Conservation (phyloP, 1,140 invertebrate genomes). For the Macrosteles quadrilineatus region DNA sequence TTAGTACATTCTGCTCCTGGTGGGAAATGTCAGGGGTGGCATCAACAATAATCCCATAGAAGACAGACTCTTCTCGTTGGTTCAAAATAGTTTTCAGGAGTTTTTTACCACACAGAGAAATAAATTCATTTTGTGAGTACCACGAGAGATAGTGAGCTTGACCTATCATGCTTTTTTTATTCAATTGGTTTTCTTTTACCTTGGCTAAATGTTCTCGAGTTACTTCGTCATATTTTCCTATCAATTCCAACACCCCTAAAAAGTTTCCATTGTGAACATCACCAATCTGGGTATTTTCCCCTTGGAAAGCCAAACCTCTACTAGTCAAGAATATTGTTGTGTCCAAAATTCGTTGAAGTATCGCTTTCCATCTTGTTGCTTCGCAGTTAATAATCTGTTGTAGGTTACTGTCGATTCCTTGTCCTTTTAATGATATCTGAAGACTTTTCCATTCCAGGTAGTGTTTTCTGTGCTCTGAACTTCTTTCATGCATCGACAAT, state of each 20-base stretch:
- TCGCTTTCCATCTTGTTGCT: conserved; percentile 23
- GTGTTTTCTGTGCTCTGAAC: too few species aligned
- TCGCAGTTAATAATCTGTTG: too few species aligned
- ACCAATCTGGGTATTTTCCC: conserved; percentile 15
- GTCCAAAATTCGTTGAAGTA: conserved; percentile 24
- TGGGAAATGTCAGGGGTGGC: not conserved
- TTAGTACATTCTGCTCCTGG: not conserved
- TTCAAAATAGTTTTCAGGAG: too few species aligned
- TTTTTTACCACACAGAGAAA: too few species aligned
- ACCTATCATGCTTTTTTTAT: conserved; percentile 18
- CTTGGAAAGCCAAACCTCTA: conserved; percentile 8
- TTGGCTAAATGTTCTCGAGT: conserved; percentile 18
- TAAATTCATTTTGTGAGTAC: conserved; percentile 1
- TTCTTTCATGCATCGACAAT: conserved; percentile 17
- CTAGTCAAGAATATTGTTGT: too few species aligned
- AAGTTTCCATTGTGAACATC: conserved; percentile 28
- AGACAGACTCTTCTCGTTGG: too few species aligned
- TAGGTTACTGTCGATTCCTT: too few species aligned
- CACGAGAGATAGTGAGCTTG: conserved; percentile 15
- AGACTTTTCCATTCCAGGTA: too few species aligned
- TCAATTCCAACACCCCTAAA: conserved; percentile 11
- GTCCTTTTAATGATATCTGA: too few species aligned
- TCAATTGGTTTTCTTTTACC: conserved; percentile 17
- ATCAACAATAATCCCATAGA: too few species aligned
- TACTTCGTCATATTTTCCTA: conserved; percentile 17